Evolutionary conservation across 2,888 invertebrate genomes (phyloP), one percentile per base, ranked within the genome.

Genomic region (Nemotelus pantherinus): DNA sequence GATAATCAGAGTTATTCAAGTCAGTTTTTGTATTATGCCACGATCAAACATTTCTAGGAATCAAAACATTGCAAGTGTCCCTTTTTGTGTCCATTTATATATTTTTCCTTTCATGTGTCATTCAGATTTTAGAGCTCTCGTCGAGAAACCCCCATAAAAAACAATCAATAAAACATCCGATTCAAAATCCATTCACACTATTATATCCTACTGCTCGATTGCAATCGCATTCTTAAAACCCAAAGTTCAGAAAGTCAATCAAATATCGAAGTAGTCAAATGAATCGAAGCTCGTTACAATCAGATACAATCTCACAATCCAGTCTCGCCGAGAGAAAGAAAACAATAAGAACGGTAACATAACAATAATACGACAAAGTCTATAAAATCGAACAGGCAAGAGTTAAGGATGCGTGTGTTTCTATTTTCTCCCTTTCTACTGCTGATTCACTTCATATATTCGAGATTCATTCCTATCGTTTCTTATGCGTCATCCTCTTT

Each of bases 301-400:
- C 70, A 71, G 58, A 76, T 77, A 71, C 76, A 74, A 76, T 76
- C 55, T 60, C 76, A 65, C 50, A 77, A 79, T 44, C 71, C 77
- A 58, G 67, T 60, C 67, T 65, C 76, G 41, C 7, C 60, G 41
- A 7, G 41, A 60, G 43, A 41, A 50, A 70, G 25, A 70, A 70
- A 43, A 53, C n/a, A 70, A 53, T 53, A 25, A 25, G 25, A 25
- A 25, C 25, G 25, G 25, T 25, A 25, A 57, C 64, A 63, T 7
- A 45, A 77, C 57, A 58, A 76, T 74, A 60, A 79, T 77, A 79
- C 74, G 77, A 79, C 79, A 79, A 77, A 76, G 76, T 55, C 79
- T 57, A 77, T 79, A 79, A 79, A 77, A 76, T 58, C 60, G 53
- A 74, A 74, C 70, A 74, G 45, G 48, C 10, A 74, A 43, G 48